Percentiles rank a stretch among this genome's conserved stretches.
These are phyloP conservation scores for Diabrotica undecimpunctata DNA, from an alignment of 1,140 invertebrate species.

Conservation along the genomic window DNA sequence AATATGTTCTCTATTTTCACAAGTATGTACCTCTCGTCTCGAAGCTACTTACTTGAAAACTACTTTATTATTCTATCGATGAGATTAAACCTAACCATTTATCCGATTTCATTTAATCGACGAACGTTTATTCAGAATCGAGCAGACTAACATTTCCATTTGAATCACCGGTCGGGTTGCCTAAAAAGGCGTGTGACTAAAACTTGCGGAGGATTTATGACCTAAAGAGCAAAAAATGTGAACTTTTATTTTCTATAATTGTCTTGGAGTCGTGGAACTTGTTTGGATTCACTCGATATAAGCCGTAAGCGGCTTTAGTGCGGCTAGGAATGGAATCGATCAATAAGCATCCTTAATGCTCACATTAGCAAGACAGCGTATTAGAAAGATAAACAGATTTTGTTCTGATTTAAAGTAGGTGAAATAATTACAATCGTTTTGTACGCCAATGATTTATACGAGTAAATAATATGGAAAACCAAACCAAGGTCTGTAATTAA, in stretches of 20 bases:
- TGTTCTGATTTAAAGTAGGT: neutral
- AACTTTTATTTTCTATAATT: slow-evolving; percentile 3
- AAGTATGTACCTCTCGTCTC: too few relatives aligned
- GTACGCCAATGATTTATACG: too few relatives aligned
- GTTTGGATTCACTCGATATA: neutral
- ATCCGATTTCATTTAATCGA: neutral
- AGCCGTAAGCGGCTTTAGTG: neutral
- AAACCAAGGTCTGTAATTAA: too few relatives aligned
- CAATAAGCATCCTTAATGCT: neutral
- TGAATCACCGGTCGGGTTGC: neutral
- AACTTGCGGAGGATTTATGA: neutral
- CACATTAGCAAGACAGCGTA: neutral
- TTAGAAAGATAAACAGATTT: neutral
- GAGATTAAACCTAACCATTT: neutral
- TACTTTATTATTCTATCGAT: too few relatives aligned
- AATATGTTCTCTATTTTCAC: too few relatives aligned
- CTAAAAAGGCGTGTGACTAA: neutral
- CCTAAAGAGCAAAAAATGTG: neutral
- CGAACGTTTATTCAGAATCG: neutral
- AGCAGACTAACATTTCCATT: neutral
- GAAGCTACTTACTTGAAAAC: too few relatives aligned
- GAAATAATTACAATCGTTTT: too few relatives aligned
- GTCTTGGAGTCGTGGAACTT: neutral
- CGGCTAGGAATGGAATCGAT: neutral
- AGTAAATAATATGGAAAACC: too few relatives aligned